Base-by-base conservation (phyloP, 2,888 invertebrate genomes). In the Lochmaea capreae region DNA sequence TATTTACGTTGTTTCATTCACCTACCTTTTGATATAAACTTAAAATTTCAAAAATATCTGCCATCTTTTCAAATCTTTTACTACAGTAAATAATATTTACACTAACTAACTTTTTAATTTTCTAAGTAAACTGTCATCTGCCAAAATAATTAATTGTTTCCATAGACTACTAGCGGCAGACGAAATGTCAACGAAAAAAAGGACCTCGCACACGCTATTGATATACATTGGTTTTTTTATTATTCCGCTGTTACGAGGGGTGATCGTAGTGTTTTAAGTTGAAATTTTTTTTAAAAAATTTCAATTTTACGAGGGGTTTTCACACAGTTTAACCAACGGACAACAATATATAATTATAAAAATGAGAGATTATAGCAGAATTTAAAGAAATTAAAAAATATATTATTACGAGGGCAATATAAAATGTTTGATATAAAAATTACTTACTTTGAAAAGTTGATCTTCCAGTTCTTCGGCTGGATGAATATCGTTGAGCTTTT, bases 401-500 rank as follows among this genome's bases (percentile, higher is more conserved):
- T 65, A 14, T 10, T 65, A 33, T 59, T 14, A 59, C 22, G 59
- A 22, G 33, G 59, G 33, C 1, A 16, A 59, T 3, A 16, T 14
- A 14, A 42, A 62, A 39, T 39, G 14, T n/a, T n/a, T n/a, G 8
- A 33, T 8, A 9, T 3, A 42, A n/a, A 43, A 16, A 12, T 43
- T 22, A 63, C 69, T 72, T 66, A 72, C 72, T 46, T 54, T 57
- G 10, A 5, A 6, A 18, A 74, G 12, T 52, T 67, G 67, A 14
- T 72, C 61, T 62, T 78, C 77, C 12, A 77, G 66, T 22, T 76
- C 67, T 58, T 76, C 66, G 61, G 69, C 72, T 14, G 73, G 73
- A 67, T 76, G 71, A 42, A 74, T 59, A 12, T 73, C 65, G 22
- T 58, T 43, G 6, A 49, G 3, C 22, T 69, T 65, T n/a, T 22